phyloP scores from a whole-genome alignment of 2,113 vertebrate genomes.

The Aleadryas rufinucha region DNA sequence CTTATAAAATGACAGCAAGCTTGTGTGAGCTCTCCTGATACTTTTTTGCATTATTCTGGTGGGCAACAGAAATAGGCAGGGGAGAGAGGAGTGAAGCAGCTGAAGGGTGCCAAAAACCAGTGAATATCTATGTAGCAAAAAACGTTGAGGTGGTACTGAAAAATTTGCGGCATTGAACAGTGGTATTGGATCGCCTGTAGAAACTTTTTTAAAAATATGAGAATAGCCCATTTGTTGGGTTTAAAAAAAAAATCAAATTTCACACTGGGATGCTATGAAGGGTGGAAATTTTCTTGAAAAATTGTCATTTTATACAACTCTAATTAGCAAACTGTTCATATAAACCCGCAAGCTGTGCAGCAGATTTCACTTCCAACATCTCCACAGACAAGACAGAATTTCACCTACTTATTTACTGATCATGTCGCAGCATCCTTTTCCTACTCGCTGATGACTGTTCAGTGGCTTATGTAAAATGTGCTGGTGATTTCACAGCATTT shows the following conservation, averaged over 20 bases:
- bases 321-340: constrained; percentile 69
- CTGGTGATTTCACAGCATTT: constrained; percentile 5
- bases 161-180: background rate
- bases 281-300: constrained; percentile 64
- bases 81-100: constrained; percentile 21
- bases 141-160: background rate
- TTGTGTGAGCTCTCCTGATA: constrained; percentile 24
- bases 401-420: constrained; percentile 69
- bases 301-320: constrained; percentile 62
- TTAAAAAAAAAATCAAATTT: constrained; percentile 34
- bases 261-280: constrained; percentile 49
- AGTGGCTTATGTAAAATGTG: constrained; percentile 35
- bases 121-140: constrained; percentile 8
- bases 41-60: constrained; percentile 42
- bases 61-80: constrained; percentile 39
- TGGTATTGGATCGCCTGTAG: background rate
- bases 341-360: constrained; percentile 65
- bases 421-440: constrained; percentile 36
- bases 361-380: constrained; percentile 65
- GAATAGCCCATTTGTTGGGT: constrained; percentile 30
- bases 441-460: constrained; percentile 3
- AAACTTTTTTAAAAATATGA: constrained; percentile 20
- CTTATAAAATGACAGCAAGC: constrained; percentile 12
- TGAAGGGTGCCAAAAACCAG: constrained; percentile 2
- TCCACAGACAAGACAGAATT: constrained; percentile 55